Percentiles rank a stretch among this genome's conserved stretches.
Evolutionary conservation across 2,797 vertebrate genomes (phyloP).

Genomic region (Tapirus indicus): DNA sequence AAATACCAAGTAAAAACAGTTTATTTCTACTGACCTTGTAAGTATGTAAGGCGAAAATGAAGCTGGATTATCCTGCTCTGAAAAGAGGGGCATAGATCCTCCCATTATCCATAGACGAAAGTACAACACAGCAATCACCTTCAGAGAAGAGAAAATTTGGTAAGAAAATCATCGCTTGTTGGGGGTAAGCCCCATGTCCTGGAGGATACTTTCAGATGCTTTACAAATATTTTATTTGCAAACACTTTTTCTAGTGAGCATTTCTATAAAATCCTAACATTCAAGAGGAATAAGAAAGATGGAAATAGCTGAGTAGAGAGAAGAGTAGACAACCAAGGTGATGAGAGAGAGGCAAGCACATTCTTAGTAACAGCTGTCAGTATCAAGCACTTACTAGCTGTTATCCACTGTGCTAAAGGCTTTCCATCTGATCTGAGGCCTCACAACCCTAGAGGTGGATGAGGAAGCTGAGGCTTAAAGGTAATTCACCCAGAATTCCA

Average conservation of each 20-base stretch:
- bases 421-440: neutral
- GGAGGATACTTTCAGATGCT: neutral
- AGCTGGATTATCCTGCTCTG: slow-evolving; percentile 98
- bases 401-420: neutral
- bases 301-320: neutral
- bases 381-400: neutral
- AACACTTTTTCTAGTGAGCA: neutral
- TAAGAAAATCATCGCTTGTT: neutral
- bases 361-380: neutral
- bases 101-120: slow-evolving; percentile 98
- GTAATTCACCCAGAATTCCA: neutral
- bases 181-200: neutral
- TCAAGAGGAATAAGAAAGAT: neutral
- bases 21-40: slow-evolving; percentile 91
- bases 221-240: neutral
- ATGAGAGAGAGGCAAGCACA: neutral
- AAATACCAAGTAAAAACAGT: neutral
- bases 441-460: neutral
- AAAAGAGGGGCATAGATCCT: slow-evolving; percentile 98
- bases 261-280: neutral
- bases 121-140: slow-evolving; percentile 94
- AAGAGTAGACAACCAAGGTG: neutral
- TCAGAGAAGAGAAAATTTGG: slow-evolving; percentile 70
- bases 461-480: neutral
- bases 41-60: slow-evolving; percentile 96